phyloP scores from a whole-genome alignment of 2,888 invertebrate species.

The Tipula helvola region DNA sequence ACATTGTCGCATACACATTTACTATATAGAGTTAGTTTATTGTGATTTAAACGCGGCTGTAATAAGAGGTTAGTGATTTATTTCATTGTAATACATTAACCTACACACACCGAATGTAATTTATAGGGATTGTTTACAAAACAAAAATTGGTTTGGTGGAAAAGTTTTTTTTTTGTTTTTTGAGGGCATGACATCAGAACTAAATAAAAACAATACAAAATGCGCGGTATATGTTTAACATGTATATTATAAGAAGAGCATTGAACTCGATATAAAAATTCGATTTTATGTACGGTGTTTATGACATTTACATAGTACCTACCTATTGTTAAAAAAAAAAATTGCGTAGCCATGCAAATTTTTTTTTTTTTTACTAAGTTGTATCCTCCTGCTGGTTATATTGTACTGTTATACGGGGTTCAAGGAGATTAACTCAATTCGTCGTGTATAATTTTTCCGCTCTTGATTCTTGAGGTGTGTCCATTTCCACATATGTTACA shows the following conservation, averaged over 20 bases:
- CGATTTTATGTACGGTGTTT: not conserved
- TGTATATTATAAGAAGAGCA: not conserved
- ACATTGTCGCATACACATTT: not conserved
- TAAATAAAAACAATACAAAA: not conserved
- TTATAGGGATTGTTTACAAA: not conserved
- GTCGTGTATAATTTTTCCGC: not conserved
- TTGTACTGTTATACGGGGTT: not conserved
- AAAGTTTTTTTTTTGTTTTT: not conserved
- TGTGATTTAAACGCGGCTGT: not conserved
- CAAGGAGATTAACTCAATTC: not conserved
- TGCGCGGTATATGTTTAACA: not conserved
- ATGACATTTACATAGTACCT: not conserved
- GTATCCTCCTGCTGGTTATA: not conserved
- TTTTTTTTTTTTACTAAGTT: not conserved
- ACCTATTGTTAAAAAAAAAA: not conserved
- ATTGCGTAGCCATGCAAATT: not conserved
- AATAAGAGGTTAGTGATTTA: slow-evolving; percentile 4
- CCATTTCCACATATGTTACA: not conserved
- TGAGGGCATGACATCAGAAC: slow-evolving; percentile 4
- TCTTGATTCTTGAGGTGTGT: not conserved
- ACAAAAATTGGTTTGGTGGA: not conserved
- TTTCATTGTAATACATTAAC: slow-evolving; percentile 4
- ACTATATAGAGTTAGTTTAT: not conserved
- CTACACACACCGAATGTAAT: not conserved
- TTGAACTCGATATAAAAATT: not conserved